phyloP scores from a whole-genome alignment of 2,888 invertebrate species.

The Plebejus argus region DNA sequence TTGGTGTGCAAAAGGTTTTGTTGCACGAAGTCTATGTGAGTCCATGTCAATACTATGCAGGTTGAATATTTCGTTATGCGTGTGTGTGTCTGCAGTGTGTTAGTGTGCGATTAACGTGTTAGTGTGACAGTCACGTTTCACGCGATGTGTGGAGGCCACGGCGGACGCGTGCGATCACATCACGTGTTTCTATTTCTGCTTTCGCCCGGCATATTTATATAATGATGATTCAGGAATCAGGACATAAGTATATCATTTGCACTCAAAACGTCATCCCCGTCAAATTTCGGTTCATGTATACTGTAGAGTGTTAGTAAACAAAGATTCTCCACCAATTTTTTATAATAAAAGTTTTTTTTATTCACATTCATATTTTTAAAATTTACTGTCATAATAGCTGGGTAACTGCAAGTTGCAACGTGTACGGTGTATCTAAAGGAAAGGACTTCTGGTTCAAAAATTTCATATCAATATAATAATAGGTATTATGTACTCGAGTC shows the following conservation, averaged over 20 bases:
- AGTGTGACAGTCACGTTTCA: constrained; percentile 66
- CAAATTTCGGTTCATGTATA: neutral
- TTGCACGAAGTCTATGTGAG: neutral
- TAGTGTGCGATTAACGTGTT: constrained; percentile 49
- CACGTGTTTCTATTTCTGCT: constrained; percentile 61
- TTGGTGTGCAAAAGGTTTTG: constrained; percentile 42
- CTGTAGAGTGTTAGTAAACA: neutral
- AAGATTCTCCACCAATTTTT: neutral
- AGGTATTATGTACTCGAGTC: too few species aligned
- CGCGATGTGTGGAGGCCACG: constrained; percentile 67
- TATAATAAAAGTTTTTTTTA: neutral
- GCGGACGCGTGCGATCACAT: constrained; percentile 52
- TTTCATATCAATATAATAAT: too few species aligned
- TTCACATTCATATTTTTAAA: too few species aligned
- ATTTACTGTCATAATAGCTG: too few species aligned
- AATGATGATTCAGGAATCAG: constrained; percentile 23
- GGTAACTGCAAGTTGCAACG: too few species aligned
- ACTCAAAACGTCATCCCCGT: neutral
- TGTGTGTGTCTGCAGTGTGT: constrained; percentile 39
- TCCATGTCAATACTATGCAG: neutral
- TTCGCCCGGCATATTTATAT: constrained; percentile 55
- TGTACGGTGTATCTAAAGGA: too few species aligned
- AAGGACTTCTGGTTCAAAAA: too few species aligned
- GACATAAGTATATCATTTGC: neutral
- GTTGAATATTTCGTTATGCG: neutral